These are phyloP conservation scores for Drosophila lacteicornis DNA, from an alignment of 1,140 invertebrate genomes.

Conservation along the genomic window DNA sequence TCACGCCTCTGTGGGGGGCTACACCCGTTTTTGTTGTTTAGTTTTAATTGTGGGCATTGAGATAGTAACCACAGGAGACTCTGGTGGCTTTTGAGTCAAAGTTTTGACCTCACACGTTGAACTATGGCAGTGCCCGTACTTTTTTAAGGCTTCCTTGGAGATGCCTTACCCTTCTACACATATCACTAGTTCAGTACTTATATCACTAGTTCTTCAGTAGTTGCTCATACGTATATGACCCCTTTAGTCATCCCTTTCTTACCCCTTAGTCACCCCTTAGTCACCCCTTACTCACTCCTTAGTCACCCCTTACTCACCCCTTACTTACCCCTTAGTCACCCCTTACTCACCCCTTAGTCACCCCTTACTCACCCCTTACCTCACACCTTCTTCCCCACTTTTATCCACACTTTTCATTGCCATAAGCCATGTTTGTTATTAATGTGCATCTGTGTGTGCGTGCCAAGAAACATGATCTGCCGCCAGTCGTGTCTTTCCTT, in stretches of 20 bases:
- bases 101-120: constrained; percentile 26
- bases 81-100: constrained; percentile 40
- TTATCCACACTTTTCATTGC: constrained; percentile 48
- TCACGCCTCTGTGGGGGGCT: constrained; percentile 46
- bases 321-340: not conserved
- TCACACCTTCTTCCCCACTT: not conserved
- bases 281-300: not conserved
- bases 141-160: not conserved
- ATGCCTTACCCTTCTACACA: no score
- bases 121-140: not conserved
- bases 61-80: constrained; percentile 20
- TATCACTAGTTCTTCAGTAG: not conserved
- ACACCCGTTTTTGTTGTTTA: constrained; percentile 46
- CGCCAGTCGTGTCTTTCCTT: not conserved
- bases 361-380: not conserved
- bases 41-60: constrained; percentile 73
- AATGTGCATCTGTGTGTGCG: constrained; percentile 56
- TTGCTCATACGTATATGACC: not conserved
- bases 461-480: constrained; percentile 58
- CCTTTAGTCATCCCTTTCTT: not conserved
- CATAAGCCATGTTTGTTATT: constrained; percentile 71
- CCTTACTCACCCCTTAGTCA: not conserved
- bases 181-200: not conserved
- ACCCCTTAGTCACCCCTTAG: not conserved
- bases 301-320: not conserved